phyloP scores from a whole-genome alignment of 2,797 vertebrate genomes.

The Coccyzus lansbergi region DNA sequence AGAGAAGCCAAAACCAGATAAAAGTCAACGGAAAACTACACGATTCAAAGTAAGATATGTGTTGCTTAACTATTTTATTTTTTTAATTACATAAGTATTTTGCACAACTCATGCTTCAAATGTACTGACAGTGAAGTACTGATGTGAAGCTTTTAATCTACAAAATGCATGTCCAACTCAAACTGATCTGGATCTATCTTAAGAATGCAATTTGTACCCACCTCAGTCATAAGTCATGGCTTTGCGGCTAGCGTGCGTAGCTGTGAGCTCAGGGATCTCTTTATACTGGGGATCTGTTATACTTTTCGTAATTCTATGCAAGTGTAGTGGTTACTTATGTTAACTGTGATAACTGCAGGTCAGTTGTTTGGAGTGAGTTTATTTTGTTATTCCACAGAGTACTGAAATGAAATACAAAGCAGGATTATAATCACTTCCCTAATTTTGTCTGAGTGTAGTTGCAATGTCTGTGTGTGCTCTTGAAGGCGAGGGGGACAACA shows the following conservation, averaged over 20 bases:
- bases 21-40: slow-evolving; percentile 73
- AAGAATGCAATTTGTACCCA: neutral
- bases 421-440: neutral
- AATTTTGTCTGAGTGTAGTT: neutral
- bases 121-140: neutral
- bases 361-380: neutral
- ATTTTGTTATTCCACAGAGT: neutral
- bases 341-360: neutral
- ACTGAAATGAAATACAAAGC: neutral
- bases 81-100: neutral
- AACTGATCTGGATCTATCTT: neutral
- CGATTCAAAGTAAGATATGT: slow-evolving; percentile 81
- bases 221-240: neutral
- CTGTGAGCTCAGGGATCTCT: neutral
- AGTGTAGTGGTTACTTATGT: neutral
- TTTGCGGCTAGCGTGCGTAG: neutral
- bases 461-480: neutral
- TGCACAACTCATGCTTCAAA: neutral
- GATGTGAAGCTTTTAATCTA: neutral
- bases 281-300: neutral
- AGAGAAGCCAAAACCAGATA: slow-evolving; percentile 83
- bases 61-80: neutral
- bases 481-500: neutral
- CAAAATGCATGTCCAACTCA: neutral
- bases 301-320: neutral